These are phyloP conservation scores for Drosophila aldrichi DNA, from an alignment of 2,888 invertebrate genomes.

Conservation along the genomic window DNA sequence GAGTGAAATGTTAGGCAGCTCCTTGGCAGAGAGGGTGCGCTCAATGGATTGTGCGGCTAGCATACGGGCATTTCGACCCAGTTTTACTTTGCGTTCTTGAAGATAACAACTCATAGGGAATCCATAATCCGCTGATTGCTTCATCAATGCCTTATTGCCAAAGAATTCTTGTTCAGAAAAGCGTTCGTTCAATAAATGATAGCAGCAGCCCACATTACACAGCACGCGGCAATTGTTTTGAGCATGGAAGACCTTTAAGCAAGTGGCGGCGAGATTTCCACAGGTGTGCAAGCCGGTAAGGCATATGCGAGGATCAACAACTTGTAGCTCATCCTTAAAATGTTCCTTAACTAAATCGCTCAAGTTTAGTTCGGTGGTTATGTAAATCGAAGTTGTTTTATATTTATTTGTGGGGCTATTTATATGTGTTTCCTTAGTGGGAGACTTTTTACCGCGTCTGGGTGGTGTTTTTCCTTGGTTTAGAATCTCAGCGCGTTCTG, in stretches of 20 bases:
- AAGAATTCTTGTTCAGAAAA: constrained; percentile 83
- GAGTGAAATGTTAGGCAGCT: constrained; percentile 88
- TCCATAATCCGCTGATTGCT: constrained; percentile 84
- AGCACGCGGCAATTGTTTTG: constrained; percentile 87
- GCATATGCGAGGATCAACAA: constrained; percentile 84
- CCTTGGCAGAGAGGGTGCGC: constrained; percentile 87
- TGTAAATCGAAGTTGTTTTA: constrained; percentile 88
- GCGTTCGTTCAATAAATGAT: constrained; percentile 91
- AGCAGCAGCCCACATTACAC: constrained; percentile 95
- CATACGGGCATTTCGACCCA: constrained; percentile 94
- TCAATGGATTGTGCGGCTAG: constrained; percentile 94
- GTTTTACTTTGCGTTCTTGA: constrained; percentile 85
- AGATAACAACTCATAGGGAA: constrained; percentile 90
- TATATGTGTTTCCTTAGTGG: constrained; percentile 23
- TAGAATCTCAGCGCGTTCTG: constrained; percentile 86
- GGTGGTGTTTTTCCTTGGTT: constrained; percentile 83
- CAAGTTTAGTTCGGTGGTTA: constrained; percentile 88
- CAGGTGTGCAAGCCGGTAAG: constrained; percentile 94
- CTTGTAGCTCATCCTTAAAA: constrained; percentile 84
- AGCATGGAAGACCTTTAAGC: constrained; percentile 89
- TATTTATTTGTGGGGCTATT: constrained; percentile 84
- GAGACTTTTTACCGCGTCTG: constrained; percentile 71
- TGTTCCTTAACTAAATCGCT: constrained; percentile 85
- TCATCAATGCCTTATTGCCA: constrained; percentile 77
- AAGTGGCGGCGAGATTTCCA: constrained; percentile 92